phyloP scores from a whole-genome alignment of 1,140 invertebrate species.

The Mya arenaria region DNA sequence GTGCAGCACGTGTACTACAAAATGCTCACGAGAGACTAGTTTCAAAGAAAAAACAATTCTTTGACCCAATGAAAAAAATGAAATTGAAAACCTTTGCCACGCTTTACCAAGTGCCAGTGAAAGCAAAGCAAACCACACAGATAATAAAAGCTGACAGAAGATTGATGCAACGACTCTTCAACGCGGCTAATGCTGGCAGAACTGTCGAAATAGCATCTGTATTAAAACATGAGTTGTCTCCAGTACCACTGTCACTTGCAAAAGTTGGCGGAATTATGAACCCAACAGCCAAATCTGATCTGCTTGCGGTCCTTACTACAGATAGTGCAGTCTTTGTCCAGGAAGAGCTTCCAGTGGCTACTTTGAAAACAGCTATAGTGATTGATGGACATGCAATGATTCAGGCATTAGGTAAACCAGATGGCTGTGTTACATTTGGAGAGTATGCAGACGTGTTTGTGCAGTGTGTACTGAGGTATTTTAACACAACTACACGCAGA shows the following conservation, averaged over 20 bases:
- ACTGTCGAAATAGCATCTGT: neutral
- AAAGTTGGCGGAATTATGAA: neutral
- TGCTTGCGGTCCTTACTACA: neutral
- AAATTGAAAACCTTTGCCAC: neutral
- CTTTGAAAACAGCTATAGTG: neutral
- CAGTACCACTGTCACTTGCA: neutral
- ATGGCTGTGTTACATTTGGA: neutral
- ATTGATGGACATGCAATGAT: slow-evolving; percentile 15
- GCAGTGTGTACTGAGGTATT: neutral
- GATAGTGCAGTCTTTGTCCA: neutral
- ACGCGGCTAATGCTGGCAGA: slow-evolving; percentile 3
- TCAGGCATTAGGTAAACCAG: slow-evolving; percentile 5
- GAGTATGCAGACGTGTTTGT: slow-evolving; percentile 1
- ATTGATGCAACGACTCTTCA: slow-evolving; percentile 7
- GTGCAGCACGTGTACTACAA: neutral
- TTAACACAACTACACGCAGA: too few relatives aligned
- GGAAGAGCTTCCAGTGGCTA: neutral
- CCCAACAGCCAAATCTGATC: neutral
- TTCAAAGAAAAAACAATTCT: neutral
- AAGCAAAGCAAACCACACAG: neutral
- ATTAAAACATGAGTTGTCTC: slow-evolving; percentile 10
- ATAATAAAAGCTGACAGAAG: slow-evolving; percentile 25
- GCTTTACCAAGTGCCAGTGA: neutral
- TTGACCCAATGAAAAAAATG: neutral
- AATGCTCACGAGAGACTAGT: neutral